phyloP scores from a whole-genome alignment of 2,888 invertebrate species.

The Nephrotoma guestfalica region DNA sequence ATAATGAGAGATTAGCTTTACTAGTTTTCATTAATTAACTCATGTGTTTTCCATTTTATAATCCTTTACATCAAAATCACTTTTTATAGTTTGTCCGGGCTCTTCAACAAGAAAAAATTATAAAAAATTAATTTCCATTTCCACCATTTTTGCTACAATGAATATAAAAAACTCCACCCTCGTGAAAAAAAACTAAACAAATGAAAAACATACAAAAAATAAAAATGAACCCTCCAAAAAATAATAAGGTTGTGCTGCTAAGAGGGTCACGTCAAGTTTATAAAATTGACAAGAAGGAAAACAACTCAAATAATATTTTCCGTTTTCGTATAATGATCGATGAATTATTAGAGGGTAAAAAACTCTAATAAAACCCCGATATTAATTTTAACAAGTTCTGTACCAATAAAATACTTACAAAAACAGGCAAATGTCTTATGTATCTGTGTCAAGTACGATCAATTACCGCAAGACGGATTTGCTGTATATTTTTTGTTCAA shows the following conservation, averaged over 20 bases:
- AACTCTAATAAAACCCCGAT: not conserved
- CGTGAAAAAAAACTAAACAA: not conserved
- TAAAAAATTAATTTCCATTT: not conserved
- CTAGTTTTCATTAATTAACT: no score
- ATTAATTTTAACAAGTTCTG: no score
- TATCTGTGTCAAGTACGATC: not conserved
- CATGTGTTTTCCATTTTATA: not conserved
- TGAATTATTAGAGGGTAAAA: not conserved
- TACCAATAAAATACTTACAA: not conserved
- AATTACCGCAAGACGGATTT: not conserved
- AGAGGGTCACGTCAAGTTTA: not conserved
- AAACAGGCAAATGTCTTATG: not conserved
- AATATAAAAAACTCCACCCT: not conserved
- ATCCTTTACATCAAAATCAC: not conserved
- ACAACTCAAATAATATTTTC: not conserved
- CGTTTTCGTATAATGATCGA: not conserved
- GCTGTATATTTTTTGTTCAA: not conserved
- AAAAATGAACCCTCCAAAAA: not conserved
- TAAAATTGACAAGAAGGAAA: not conserved
- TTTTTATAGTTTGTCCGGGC: not conserved
- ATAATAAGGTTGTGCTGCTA: not conserved
- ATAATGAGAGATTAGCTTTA: no score
- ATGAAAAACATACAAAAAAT: not conserved
- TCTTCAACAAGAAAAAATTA: not conserved
- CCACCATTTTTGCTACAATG: not conserved